These are phyloP conservation scores for Aphaenogaster rudis DNA, from an alignment of 1,140 invertebrate species.

Conservation along the genomic window DNA sequence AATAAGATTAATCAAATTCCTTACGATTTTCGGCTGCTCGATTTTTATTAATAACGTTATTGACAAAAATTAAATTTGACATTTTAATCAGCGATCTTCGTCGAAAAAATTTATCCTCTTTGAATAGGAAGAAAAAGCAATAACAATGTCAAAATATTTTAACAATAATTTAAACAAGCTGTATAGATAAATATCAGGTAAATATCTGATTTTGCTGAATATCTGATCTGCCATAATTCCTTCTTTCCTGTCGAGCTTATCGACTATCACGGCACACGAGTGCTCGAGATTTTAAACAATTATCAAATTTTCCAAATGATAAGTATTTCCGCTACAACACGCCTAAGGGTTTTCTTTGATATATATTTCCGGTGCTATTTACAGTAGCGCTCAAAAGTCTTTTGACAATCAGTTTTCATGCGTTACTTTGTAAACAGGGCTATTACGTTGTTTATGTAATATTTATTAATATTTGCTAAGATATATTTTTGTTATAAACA, in stretches of 20 bases:
- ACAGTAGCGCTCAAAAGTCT: too few relatives aligned
- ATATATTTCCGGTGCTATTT: not conserved
- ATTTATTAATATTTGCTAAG: too few relatives aligned
- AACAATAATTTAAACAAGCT: not conserved
- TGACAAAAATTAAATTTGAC: constrained; percentile 13
- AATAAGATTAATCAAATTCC: not conserved
- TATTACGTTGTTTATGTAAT: too few relatives aligned
- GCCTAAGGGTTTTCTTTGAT: not conserved
- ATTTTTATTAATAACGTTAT: not conserved
- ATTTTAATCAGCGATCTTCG: not conserved
- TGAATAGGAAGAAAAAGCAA: not conserved
- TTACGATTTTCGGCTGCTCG: not conserved
- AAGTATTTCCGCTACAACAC: not conserved
- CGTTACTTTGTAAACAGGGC: too few relatives aligned
- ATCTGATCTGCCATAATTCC: not conserved
- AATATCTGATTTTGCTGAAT: not conserved
- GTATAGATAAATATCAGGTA: not conserved
- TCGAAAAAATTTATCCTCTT: not conserved
- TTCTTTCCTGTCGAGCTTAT: not conserved
- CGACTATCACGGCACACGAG: not conserved
- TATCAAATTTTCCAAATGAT: constrained; percentile 3
- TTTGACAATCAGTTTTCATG: too few relatives aligned
- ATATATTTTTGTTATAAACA: too few relatives aligned
- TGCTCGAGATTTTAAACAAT: not conserved
- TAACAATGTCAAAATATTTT: not conserved